Percentiles rank a stretch among this genome's conserved stretches.
phyloP scores from a whole-genome alignment of 35 echinoderm and acorn worm genomes.

The Apostichopus japonicus region DNA sequence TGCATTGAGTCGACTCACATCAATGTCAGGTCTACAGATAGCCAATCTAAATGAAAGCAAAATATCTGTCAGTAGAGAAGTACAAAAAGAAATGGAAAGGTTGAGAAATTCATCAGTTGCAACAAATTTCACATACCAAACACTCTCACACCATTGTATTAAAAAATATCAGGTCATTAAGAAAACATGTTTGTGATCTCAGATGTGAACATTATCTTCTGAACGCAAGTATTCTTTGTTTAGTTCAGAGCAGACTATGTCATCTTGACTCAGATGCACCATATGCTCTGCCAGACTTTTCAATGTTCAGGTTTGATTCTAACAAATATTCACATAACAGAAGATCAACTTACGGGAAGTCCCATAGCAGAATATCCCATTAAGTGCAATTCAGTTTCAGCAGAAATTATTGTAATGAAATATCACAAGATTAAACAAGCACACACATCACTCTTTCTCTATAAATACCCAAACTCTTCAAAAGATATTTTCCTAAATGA shows the following conservation, averaged over 20 bases:
- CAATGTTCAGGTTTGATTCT: neutral
- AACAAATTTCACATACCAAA: neutral
- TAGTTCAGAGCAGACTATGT: no score
- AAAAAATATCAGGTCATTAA: neutral
- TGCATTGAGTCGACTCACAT: slow-evolving; percentile 36
- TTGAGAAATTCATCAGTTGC: slow-evolving; percentile 10
- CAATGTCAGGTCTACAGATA: slow-evolving; percentile 22
- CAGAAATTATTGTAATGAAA: no score
- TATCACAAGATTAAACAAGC: neutral
- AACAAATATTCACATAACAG: neutral
- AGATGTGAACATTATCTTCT: no score
- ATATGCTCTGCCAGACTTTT: neutral
- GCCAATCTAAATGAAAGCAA: slow-evolving; percentile 1
- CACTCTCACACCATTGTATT: neutral
- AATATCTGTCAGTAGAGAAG: slow-evolving; percentile 4
- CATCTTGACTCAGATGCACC: neutral
- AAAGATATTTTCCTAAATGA: neutral
- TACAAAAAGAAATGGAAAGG: slow-evolving; percentile 40
- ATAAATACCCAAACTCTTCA: no score
- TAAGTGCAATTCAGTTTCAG: no score
- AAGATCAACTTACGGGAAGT: neutral
- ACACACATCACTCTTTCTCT: neutral
- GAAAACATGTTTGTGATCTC: neutral
- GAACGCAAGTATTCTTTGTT: no score
- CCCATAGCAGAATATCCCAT: no score